These are phyloP conservation scores for Neuroscelio doddi DNA, from an alignment of 2,888 invertebrate species.

Conservation along the genomic window DNA sequence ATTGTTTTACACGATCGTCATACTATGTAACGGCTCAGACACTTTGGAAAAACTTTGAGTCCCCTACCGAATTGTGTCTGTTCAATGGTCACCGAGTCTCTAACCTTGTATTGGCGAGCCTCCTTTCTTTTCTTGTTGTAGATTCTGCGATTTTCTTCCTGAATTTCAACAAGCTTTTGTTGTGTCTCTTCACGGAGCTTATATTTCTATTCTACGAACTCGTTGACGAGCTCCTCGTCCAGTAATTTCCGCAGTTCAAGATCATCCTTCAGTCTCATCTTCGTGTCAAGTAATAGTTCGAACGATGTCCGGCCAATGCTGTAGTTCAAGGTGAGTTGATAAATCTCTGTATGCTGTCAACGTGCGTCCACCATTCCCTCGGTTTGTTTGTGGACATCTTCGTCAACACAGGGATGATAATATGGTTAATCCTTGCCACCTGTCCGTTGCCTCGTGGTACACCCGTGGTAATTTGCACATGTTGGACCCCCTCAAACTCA, in stretches of 20 bases:
- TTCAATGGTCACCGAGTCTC: conserved; percentile 17
- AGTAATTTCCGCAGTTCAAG: conserved; percentile 5
- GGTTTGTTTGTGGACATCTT: conserved; percentile 50
- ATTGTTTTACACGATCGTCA: too few species aligned
- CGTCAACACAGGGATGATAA: too few species aligned
- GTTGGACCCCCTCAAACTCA: conserved; percentile 59
- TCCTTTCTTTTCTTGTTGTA: conserved; percentile 11
- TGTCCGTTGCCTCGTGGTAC: too few species aligned
- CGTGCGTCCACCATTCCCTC: conserved; percentile 52
- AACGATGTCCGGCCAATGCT: conserved; percentile 8
- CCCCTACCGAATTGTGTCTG: conserved; percentile 17
- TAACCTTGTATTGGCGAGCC: not conserved
- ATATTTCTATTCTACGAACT: conserved; percentile 7
- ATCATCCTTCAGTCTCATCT: conserved; percentile 16
- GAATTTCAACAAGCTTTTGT: too few species aligned
- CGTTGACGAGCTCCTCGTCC: not conserved
- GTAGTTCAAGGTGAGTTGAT: conserved; percentile 10
- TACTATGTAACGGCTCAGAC: too few species aligned
- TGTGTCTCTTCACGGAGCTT: conserved; percentile 4
- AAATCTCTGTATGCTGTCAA: conserved; percentile 9
- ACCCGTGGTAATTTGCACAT: conserved; percentile 45
- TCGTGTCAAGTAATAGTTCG: conserved; percentile 9
- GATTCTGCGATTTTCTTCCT: conserved; percentile 14
- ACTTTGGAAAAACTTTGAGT: too few species aligned
- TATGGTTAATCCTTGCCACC: conserved; percentile 41